phyloP scores from a whole-genome alignment of 2,797 vertebrate species.

The Rhinichthys osculus region DNA sequence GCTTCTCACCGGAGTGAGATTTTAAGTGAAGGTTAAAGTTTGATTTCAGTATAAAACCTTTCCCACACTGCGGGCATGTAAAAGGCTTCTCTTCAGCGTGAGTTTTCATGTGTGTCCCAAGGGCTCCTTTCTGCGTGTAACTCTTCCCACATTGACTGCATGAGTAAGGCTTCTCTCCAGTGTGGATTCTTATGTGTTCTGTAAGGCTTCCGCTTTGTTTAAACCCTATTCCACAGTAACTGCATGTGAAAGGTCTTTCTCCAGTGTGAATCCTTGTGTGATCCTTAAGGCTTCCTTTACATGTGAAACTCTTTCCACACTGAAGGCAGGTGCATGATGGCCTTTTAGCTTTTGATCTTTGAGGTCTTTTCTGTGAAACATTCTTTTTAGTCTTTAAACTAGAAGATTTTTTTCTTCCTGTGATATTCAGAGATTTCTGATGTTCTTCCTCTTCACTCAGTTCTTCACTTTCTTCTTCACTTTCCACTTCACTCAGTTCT shows the following conservation, averaged over 20 bases:
- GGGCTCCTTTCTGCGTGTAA: neutral
- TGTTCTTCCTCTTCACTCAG: neutral
- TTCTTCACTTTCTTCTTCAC: neutral
- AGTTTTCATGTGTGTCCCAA: neutral
- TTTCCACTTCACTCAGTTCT: neutral
- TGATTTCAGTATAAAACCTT: neutral
- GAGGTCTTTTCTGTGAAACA: neutral
- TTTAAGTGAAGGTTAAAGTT: neutral
- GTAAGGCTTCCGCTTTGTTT: neutral
- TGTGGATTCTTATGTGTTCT: neutral
- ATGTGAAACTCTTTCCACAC: conserved; percentile 15
- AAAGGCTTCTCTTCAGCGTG: neutral
- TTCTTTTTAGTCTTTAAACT: neutral
- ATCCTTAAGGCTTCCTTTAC: conserved; percentile 8
- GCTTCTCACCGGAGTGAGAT: neutral
- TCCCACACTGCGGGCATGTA: neutral
- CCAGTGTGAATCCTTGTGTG: neutral
- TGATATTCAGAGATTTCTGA: neutral
- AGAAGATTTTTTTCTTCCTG: neutral
- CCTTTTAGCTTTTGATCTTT: neutral
- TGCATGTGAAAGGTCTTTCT: conserved; percentile 14
- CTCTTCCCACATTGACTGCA: neutral
- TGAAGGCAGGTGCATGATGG: neutral
- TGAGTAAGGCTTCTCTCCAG: neutral
- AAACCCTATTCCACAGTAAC: neutral